Conservation (phyloP, 2,888 invertebrate genomes). For the Steinernema carpocapsae region DNA sequence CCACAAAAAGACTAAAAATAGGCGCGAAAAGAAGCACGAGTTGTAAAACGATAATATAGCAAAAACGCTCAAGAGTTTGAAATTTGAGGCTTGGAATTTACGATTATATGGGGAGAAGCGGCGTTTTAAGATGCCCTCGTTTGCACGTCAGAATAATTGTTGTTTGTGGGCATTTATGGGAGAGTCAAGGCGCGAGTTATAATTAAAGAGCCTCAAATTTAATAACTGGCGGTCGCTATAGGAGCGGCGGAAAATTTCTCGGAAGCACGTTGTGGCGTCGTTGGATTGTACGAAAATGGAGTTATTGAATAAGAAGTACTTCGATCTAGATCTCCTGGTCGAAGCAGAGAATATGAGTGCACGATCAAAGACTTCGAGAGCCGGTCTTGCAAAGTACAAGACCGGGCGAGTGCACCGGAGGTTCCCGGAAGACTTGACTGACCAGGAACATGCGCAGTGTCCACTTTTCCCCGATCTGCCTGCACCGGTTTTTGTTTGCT, state of each 20-base stretch:
- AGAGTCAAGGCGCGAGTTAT: too few species aligned
- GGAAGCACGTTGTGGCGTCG: background rate
- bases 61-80: background rate
- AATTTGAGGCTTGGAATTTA: background rate
- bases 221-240: too few species aligned
- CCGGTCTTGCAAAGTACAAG: too few species aligned
- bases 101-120: too few species aligned
- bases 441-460: slow-evolving; percentile 15
- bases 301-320: background rate
- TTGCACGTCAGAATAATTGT: too few species aligned
- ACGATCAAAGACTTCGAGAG: background rate
- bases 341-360: background rate
- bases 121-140: too few species aligned
- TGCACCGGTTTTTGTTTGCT: slow-evolving; percentile 31
- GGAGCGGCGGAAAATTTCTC: too few species aligned
- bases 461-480: background rate
- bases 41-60: background rate
- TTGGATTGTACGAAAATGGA: background rate
- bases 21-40: background rate
- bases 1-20: slow-evolving; percentile 31
- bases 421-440: slow-evolving; percentile 26
- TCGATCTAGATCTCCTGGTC: background rate
- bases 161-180: too few species aligned
- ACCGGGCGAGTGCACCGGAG: slow-evolving; percentile 1
- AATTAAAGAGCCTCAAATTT: too few species aligned